These are phyloP conservation scores for Amphipyra tragopoginis DNA, from an alignment of 2,888 invertebrate species.

Conservation along the genomic window DNA sequence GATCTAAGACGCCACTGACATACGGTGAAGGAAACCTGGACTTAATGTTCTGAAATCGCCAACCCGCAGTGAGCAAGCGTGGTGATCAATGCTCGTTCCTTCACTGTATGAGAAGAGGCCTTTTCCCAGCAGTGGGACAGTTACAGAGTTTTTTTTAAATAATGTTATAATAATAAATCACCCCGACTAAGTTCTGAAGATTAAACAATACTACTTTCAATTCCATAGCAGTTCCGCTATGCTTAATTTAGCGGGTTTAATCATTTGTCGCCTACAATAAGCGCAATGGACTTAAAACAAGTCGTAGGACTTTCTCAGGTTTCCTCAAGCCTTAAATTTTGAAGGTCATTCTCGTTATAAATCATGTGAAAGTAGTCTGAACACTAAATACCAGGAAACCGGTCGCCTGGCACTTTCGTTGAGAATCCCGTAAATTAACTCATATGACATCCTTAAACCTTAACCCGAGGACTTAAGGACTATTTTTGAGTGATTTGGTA, in stretches of 20 bases:
- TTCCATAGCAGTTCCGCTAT: background rate
- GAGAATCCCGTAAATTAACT: conserved; percentile 50
- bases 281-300: conserved; percentile 20
- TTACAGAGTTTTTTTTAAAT: no score
- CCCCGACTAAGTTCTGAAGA: no score
- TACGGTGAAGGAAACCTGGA: no score
- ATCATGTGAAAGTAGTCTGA: conserved; percentile 59
- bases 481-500: conserved; percentile 11
- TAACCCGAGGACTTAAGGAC: conserved; percentile 30
- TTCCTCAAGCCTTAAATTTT: conserved; percentile 16
- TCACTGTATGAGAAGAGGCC: no score
- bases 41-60: no score
- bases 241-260: background rate
- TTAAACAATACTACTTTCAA: background rate
- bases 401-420: conserved; percentile 54
- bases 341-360: conserved; percentile 57
- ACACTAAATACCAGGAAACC: conserved; percentile 52
- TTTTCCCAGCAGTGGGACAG: no score
- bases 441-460: conserved; percentile 39
- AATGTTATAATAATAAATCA: no score
- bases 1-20: no score
- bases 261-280: background rate
- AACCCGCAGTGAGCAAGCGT: no score
- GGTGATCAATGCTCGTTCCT: no score
- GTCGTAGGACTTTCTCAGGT: conserved; percentile 22